Base-by-base conservation (phyloP, 2,113 vertebrate genomes). In the Theropithecus gelada region DNA sequence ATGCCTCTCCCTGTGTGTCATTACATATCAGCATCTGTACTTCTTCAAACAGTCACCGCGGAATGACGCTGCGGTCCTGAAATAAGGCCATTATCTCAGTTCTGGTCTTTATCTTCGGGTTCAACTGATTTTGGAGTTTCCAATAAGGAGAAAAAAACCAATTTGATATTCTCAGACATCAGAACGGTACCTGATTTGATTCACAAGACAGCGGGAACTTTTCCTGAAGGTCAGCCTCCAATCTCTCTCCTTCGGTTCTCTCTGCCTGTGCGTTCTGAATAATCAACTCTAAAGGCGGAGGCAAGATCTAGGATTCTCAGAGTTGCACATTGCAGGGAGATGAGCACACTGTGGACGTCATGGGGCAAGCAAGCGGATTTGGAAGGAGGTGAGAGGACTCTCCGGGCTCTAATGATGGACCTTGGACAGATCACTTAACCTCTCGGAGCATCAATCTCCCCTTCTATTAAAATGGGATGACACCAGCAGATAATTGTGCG, bases 151-250 rank as follows among this genome's bases (percentile, higher is more conserved):
- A 16, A 75, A 75, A 89, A 92, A 90, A 17, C 1, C 23, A 18
- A 64, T 86, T 81, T 92, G 73, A 73, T 50, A 73, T 87, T 83
- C 95, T 30, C 82, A 43, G 86, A 20, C 40, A 48, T 78, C 38
- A 89, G 68, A 94, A 82, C 40, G 27, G 64, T 18, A 16, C 30
- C 40, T 43, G 90, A 76, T 94, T 83, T 13, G 18, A 61, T 96
- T 92, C 45, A 45, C 43, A 35, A 9, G 64, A 85, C 48, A 72
- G 72, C 1, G 6, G 38, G 45, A 90, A 76, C 55, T 87, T 64
- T 93, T 64, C 72, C 45, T 96, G 90, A 93, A 97, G 96, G 96
- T 96, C 95, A 86, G 73, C 14, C 17, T 78, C 88, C 66, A 79
- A 35, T 93, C 79, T 91, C 66, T 50, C 52, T 95, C 30, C 76